phyloP scores from a whole-genome alignment of 2,888 invertebrate genomes.

The Tachystola acroxantha region DNA sequence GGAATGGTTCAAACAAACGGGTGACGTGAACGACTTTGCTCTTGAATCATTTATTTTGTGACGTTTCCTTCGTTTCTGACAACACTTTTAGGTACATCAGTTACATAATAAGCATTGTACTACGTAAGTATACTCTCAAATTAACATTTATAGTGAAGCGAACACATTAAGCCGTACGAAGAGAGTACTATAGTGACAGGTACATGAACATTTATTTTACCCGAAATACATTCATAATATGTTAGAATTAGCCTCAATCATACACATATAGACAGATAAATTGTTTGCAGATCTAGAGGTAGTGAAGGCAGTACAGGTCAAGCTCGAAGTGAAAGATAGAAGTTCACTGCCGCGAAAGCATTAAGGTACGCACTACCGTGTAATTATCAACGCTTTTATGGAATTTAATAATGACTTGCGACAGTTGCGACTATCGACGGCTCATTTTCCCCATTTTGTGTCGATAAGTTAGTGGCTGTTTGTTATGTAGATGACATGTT shows the following conservation, averaged over 20 bases:
- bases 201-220: no score
- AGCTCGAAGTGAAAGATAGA: slow-evolving; percentile 52
- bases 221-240: no score
- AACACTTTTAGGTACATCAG: no score
- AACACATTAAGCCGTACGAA: slow-evolving; percentile 4
- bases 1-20: slow-evolving; percentile 23
- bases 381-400: not conserved
- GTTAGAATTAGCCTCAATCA: slow-evolving; percentile 15
- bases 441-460: not conserved
- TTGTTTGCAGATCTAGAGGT: slow-evolving; percentile 35
- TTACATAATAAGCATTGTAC: slow-evolving; percentile 1
- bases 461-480: not conserved
- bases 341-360: slow-evolving; percentile 54
- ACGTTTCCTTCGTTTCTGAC: slow-evolving; percentile 1
- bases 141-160: slow-evolving; percentile 3
- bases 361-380: slow-evolving; percentile 12
- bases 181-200: not conserved
- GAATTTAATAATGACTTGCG: not conserved
- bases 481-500: slow-evolving; percentile 5
- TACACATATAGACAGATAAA: slow-evolving; percentile 21
- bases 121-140: slow-evolving; percentile 1
- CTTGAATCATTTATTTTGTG: slow-evolving; percentile 3
- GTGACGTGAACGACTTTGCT: slow-evolving; percentile 17
- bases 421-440: not conserved
- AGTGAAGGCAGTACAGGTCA: slow-evolving; percentile 52